Evolutionary conservation across 2,113 vertebrate genomes (phyloP).

Genomic region (Scortum barcoo): DNA sequence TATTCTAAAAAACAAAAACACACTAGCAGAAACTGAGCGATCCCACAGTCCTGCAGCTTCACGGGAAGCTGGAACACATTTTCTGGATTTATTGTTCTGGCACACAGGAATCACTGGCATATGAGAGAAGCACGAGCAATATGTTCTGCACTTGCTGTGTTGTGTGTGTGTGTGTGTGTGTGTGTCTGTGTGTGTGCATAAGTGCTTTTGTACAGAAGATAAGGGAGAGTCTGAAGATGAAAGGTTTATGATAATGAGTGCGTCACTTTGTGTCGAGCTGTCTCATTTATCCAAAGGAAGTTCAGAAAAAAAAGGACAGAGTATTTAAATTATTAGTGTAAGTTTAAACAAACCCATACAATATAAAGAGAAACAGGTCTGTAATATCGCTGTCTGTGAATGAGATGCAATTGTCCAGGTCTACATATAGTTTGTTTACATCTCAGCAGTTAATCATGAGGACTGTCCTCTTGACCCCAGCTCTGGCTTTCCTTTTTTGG

Average conservation of each 20-base stretch:
- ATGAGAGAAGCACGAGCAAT: conserved; percentile 36
- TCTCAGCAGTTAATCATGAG: neutral
- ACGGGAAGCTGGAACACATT: conserved; percentile 59
- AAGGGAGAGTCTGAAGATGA: conserved; percentile 18
- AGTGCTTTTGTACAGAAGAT: conserved; percentile 13
- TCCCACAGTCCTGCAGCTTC: conserved; percentile 44
- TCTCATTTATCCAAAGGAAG: conserved; percentile 9
- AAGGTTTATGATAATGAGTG: conserved; percentile 4
- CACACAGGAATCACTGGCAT: conserved; percentile 44
- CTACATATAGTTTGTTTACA: neutral
- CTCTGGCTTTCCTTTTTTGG: conserved; percentile 71
- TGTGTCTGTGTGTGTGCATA: conserved; percentile 11
- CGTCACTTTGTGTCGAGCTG: neutral
- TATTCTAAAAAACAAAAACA: conserved; percentile 8
- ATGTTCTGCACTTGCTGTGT: conserved; percentile 28
- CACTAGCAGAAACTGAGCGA: conserved; percentile 23
- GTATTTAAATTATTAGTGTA: neutral
- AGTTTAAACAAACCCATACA: conserved; percentile 2
- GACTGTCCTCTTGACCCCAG: conserved; percentile 51
- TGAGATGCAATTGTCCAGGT: neutral
- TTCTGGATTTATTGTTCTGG: conserved; percentile 68
- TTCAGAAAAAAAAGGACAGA: neutral
- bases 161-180: conserved; percentile 13
- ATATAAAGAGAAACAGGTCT: neutral
- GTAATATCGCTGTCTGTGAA: conserved; percentile 8